A percentile compares a stretch with the other conserved stretches of the same genome.
phyloP scores from a whole-genome alignment of 1,140 invertebrate species.

The honey bee (Apis mellifera) region Amel_HAv3.1 CM009946.2:2312001-2312500 shows the following conservation, averaged over 20 bases:
- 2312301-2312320: slow-evolving; percentile 4
- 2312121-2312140: too few relatives aligned
- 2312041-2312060: too few relatives aligned
- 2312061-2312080: too few relatives aligned
- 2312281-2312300: not conserved
- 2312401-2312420: slow-evolving; percentile 19
- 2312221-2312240: slow-evolving; percentile 18
- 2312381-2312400: not conserved
- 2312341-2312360: not conserved
- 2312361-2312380: not conserved
- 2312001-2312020: too few relatives aligned
- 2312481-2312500: too few relatives aligned
- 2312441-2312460: too few relatives aligned
- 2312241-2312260: slow-evolving; percentile 1
- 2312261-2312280: slow-evolving; percentile 5
- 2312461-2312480: too few relatives aligned
- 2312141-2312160: not conserved
- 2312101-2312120: too few relatives aligned
- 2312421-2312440: not conserved
- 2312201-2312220: slow-evolving; percentile 28
- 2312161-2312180: slow-evolving; percentile 14
- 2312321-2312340: not conserved
- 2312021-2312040: too few relatives aligned
- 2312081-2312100: too few relatives aligned
- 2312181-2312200: not conserved